A percentile compares a stretch with the other conserved stretches of the same genome.
These are phyloP conservation scores for Lepidochrysops patricia DNA, from an alignment of 2,888 invertebrate genomes.

Conservation along the genomic window DNA sequence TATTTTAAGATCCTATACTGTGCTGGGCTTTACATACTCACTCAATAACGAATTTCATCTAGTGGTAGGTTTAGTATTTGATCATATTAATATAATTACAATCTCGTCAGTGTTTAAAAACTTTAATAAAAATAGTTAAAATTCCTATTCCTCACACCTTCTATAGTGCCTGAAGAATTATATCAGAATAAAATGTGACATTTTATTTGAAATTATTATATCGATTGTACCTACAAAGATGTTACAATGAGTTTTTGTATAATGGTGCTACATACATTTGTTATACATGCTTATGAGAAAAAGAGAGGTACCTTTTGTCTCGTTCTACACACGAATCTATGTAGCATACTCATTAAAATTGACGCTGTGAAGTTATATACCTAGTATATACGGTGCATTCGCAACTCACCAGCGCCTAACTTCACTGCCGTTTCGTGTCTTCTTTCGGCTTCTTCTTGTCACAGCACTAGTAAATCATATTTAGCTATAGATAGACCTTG, in stretches of 20 bases:
- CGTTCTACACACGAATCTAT: background rate
- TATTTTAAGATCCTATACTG: conserved; percentile 15
- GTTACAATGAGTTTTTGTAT: background rate
- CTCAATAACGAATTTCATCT: background rate
- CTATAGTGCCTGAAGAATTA: conserved; percentile 7
- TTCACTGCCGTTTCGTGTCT: background rate
- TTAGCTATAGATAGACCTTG: conserved; percentile 26
- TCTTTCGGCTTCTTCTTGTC: background rate
- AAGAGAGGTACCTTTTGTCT: background rate
- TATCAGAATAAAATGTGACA: background rate
- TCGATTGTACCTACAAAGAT: background rate
- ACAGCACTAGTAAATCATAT: conserved; percentile 10
- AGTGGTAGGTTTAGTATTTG: conserved; percentile 5
- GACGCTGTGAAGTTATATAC: conserved; percentile 2
- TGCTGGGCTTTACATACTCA: conserved; percentile 7
- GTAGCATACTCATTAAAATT: background rate
- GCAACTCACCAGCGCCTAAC: background rate
- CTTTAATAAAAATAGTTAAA: conserved; percentile 12
- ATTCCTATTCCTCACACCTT: conserved; percentile 15
- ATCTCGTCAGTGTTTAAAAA: background rate
- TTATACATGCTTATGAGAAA: background rate
- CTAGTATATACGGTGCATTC: background rate
- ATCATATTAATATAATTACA: background rate
- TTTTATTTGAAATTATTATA: background rate
- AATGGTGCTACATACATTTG: background rate